Conservation (phyloP, 2,888 invertebrate genomes). For the Eristalis intricaria region DNA sequence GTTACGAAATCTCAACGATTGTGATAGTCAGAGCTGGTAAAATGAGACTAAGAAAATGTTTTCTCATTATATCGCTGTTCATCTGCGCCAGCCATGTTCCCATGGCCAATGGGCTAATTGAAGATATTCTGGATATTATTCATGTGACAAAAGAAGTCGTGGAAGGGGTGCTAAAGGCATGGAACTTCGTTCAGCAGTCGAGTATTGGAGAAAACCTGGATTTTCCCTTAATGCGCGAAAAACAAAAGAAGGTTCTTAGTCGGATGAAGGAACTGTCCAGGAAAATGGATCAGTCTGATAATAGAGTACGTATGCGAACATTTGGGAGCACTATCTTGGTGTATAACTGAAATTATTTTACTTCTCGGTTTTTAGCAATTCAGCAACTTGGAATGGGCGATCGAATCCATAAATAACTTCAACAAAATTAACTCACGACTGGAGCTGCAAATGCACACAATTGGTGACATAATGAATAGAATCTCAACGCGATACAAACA, state of each 20-base stretch:
- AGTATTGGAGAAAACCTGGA: slow-evolving; percentile 83
- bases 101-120: slow-evolving; percentile 81
- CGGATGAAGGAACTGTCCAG: slow-evolving; percentile 81
- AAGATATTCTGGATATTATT: slow-evolving; percentile 85
- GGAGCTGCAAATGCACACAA: slow-evolving; percentile 84
- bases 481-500: slow-evolving; percentile 84
- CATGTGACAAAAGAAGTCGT: slow-evolving; percentile 84
- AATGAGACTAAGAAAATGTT: slow-evolving; percentile 47
- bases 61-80: slow-evolving; percentile 23
- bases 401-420: slow-evolving; percentile 78
- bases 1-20: neutral
- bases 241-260: slow-evolving; percentile 85
- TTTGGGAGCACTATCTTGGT: neutral
- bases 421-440: slow-evolving; percentile 81
- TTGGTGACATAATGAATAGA: slow-evolving; percentile 84
- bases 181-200: slow-evolving; percentile 85
- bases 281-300: slow-evolving; percentile 80
- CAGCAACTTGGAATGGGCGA: slow-evolving; percentile 78
- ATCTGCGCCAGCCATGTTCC: slow-evolving; percentile 71
- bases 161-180: slow-evolving; percentile 84
- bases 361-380: slow-evolving; percentile 74
- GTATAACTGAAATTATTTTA: neutral
- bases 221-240: slow-evolving; percentile 84
- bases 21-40: slow-evolving; percentile 6
- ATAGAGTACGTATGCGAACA: slow-evolving; percentile 74